These are phyloP conservation scores for Nasonia oneida DNA, from an alignment of 2,888 invertebrate species.

Conservation along the genomic window DNA sequence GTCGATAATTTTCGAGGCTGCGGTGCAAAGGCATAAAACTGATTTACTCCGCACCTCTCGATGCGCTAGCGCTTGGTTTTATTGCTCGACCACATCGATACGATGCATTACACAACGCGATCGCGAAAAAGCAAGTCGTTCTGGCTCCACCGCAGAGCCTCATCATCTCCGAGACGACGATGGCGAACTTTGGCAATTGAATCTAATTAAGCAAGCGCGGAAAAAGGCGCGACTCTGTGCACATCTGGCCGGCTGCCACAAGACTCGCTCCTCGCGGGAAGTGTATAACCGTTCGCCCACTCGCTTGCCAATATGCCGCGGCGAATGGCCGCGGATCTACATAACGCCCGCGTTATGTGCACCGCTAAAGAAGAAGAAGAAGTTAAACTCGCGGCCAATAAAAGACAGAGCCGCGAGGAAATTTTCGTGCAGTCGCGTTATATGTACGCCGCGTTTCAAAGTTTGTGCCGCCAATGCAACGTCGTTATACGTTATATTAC, in stretches of 20 bases:
- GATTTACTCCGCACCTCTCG: neutral
- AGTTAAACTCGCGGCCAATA: slow-evolving; percentile 74
- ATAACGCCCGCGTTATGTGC: slow-evolving; percentile 69
- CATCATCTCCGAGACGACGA: slow-evolving; percentile 54
- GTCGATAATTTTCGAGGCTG: neutral
- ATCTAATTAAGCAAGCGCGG: slow-evolving; percentile 75
- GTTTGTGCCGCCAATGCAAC: slow-evolving; percentile 42
- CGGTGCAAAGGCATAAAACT: slow-evolving; percentile 5
- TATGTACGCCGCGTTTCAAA: slow-evolving; percentile 23
- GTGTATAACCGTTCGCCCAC: slow-evolving; percentile 70
- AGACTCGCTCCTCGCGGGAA: slow-evolving; percentile 70
- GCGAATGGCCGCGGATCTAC: slow-evolving; percentile 70
- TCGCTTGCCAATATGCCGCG: slow-evolving; percentile 77
- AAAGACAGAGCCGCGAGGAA: slow-evolving; percentile 65
- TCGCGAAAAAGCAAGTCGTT: slow-evolving; percentile 17
- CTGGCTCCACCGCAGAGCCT: slow-evolving; percentile 14
- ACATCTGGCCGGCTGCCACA: slow-evolving; percentile 74
- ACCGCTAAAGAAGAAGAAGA: slow-evolving; percentile 49
- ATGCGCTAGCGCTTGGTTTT: slow-evolving; percentile 4
- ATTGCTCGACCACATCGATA: slow-evolving; percentile 30
- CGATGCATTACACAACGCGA: neutral
- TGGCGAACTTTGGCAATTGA: slow-evolving; percentile 77
- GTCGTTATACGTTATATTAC: slow-evolving; percentile 47
- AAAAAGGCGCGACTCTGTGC: slow-evolving; percentile 27
- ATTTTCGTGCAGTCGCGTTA: neutral